Conservation (phyloP, 23 tunicate genomes). For the Styela plicata region DNA sequence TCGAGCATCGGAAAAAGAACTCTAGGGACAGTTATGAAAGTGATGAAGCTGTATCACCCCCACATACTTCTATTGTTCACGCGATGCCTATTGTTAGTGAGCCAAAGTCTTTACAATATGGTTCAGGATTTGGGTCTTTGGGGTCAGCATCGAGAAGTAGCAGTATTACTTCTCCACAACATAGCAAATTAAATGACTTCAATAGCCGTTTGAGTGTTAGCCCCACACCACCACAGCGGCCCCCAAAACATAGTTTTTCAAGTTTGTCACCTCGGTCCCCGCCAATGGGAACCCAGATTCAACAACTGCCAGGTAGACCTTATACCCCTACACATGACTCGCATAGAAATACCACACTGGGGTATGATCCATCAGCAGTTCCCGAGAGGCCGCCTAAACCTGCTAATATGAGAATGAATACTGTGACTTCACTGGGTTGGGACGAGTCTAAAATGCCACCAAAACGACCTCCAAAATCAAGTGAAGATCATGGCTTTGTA, state of each 20-base stretch:
- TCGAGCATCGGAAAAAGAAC: conserved; percentile 1
- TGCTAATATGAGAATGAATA: conserved; percentile 23
- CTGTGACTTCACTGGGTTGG: not conserved
- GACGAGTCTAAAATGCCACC: conserved; percentile 11
- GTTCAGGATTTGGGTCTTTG: not conserved
- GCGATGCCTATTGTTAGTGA: conserved; percentile 22
- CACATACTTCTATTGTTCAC: conserved; percentile 56
- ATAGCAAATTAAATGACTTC: not conserved
- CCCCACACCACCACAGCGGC: conserved; percentile 58
- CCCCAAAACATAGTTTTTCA: conserved; percentile 53
- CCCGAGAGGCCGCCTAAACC: conserved; percentile 77
- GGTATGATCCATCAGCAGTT: conserved; percentile 5
- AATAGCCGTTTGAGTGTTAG: not conserved
- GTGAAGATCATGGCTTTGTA: conserved; percentile 3
- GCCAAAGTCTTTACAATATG: not conserved
- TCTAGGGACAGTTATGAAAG: conserved; percentile 20
- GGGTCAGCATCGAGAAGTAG: conserved; percentile 1
- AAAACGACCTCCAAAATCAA: conserved; percentile 15
- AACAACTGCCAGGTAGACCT: conserved; percentile 33
- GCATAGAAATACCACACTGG: not conserved
- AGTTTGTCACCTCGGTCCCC: conserved; percentile 65
- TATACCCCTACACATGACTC: conserved; percentile 10
- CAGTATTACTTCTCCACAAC: conserved; percentile 22
- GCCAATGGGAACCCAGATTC: conserved; percentile 30
- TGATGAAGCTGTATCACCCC: conserved; percentile 70